Base-by-base conservation (phyloP, 2,113 vertebrate species). In the Strix uralensis region DNA sequence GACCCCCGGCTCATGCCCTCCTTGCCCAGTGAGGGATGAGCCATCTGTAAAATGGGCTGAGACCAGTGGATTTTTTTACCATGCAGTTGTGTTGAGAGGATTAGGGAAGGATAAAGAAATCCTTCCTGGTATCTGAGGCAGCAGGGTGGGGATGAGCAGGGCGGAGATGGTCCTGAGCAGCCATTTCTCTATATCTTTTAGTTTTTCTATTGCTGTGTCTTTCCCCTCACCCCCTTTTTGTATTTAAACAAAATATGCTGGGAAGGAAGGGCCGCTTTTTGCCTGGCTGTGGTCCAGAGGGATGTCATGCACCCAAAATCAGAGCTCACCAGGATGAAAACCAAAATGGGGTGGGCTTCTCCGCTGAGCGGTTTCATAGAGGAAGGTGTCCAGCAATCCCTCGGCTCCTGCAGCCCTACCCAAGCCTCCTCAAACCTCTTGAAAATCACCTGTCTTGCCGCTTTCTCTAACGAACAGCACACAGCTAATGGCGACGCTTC, bases 21-120 rank as follows among this genome's bases (percentile, higher is more conserved):
- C 38, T 25, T 13, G 34, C 47, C 23, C 34, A 0, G 7, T 2
- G n/a, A 1, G 1, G 72, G 44, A 65, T 0, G 5, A 82, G 67
- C 34, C 57, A 5, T 21, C 63, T 36, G 54, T 30, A 32, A 73
- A 92, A 74, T 0, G 57, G 90, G 63, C 49, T 30, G 42, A 54
- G 51, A n/a, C 7, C 2, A 1, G 49, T 32, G 59, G 18, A 5
- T 70, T 58, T 38, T 26, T 13, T 20, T 55, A 15, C 63, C 11
- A 1, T 25, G 10, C 0, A 7, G 47, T 42, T 32, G 20, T 32
- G 72, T 38, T 17, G 90, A 57, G 71, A 61, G 81, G 58, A 70
- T 80, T 36, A 49, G 62, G 63, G 46, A 36, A 2, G 0, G 20
- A 6, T 59, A 25, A 55, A 49, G 63, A 57, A 73, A 57, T 47